Conservation (phyloP, 2,888 invertebrate species). For the Poecilobothrus nobilitatus region DNA sequence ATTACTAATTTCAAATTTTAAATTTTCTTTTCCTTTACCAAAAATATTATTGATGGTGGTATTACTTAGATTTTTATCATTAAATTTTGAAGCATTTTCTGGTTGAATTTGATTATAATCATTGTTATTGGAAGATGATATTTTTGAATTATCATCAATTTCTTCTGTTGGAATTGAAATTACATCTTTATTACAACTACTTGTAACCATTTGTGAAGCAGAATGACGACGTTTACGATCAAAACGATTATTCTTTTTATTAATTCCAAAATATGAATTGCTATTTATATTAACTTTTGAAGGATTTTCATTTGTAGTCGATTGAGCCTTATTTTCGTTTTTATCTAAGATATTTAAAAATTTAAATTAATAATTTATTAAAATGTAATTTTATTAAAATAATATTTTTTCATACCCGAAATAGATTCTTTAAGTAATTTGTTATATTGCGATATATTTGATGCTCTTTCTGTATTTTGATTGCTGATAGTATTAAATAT, state of each 20-base stretch:
- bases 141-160: constrained; percentile 24
- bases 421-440: not conserved
- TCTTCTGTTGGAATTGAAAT: constrained; percentile 33
- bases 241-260: constrained; percentile 29
- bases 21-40: not conserved
- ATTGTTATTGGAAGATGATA: constrained; percentile 13
- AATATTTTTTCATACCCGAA: not conserved
- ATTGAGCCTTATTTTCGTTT: too few relatives aligned
- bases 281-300: constrained; percentile 17
- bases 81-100: constrained; percentile 15
- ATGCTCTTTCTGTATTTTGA: not conserved
- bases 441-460: not conserved
- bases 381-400: not conserved
- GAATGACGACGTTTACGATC: constrained; percentile 55
- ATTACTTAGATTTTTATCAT: constrained; percentile 12
- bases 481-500: not conserved
- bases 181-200: constrained; percentile 17
- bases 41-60: constrained; percentile 11
- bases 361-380: too few relatives aligned
- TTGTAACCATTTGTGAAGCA: constrained; percentile 34
- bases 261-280: not conserved
- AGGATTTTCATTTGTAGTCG: constrained; percentile 19
- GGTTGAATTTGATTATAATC: constrained; percentile 15
- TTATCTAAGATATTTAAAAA: constrained; percentile 16
- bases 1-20: not conserved